These are phyloP conservation scores for Pachypanchax playfairii DNA, from an alignment of 2,113 vertebrate species.

Conservation along the genomic window DNA sequence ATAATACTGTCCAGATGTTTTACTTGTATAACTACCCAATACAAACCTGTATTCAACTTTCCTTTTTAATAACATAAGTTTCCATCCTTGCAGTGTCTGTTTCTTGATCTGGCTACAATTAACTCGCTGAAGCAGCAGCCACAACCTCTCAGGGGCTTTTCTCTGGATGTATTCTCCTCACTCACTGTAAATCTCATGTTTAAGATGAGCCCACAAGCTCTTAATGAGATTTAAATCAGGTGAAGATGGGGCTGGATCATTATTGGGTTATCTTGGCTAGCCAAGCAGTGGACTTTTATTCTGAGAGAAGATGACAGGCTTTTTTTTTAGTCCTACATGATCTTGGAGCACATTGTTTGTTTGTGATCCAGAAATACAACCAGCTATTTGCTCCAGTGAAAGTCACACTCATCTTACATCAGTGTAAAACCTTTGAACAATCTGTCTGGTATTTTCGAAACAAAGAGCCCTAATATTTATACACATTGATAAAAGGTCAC, in stretches of 20 bases:
- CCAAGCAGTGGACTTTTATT: neutral
- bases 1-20: neutral
- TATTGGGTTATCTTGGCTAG: neutral
- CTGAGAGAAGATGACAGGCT: neutral
- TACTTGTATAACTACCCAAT: neutral
- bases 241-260: neutral
- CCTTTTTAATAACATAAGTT: neutral
- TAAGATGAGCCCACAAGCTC: conserved; percentile 3
- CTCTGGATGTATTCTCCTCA: neutral
- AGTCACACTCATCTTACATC: too few relatives aligned
- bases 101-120: neutral
- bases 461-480: too few relatives aligned
- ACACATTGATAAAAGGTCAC: too few relatives aligned
- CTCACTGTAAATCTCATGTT: neutral
- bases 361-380: too few relatives aligned
- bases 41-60: too few relatives aligned
- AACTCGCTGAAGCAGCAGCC: neutral
- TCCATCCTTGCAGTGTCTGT: neutral
- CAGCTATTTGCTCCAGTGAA: too few relatives aligned
- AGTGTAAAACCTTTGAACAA: too few relatives aligned
- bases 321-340: too few relatives aligned
- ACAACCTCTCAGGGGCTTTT: neutral
- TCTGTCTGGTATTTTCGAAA: too few relatives aligned
- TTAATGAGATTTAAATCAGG: conserved; percentile 14
- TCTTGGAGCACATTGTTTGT: too few relatives aligned